phyloP scores from a whole-genome alignment of 2,888 invertebrate species.

The Standfussiana lucernea region DNA sequence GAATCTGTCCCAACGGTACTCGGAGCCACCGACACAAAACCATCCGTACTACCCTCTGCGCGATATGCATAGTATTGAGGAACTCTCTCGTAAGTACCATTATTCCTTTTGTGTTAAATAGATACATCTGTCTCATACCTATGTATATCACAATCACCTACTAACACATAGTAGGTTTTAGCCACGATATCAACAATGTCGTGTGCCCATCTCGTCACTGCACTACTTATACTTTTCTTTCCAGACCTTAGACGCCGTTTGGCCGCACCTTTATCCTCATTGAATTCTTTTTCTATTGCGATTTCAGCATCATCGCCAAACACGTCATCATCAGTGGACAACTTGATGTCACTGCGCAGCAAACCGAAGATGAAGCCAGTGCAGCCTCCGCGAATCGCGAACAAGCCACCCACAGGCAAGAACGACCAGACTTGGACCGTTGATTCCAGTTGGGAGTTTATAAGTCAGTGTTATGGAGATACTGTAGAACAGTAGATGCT shows the following conservation, averaged over 20 bases:
- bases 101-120: neutral
- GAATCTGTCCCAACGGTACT: slow-evolving; percentile 90
- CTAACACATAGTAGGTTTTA: too few relatives aligned
- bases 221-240: neutral
- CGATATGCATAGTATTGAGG: slow-evolving; percentile 90
- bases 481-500: slow-evolving; percentile 64
- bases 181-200: neutral
- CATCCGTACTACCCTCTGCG: slow-evolving; percentile 88
- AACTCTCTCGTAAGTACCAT: slow-evolving; percentile 86
- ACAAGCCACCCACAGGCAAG: slow-evolving; percentile 88
- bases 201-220: neutral
- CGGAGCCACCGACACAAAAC: slow-evolving; percentile 91
- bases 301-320: slow-evolving; percentile 88
- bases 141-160: neutral
- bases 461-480: slow-evolving; percentile 90
- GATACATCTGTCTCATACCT: neutral
- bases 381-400: slow-evolving; percentile 92
- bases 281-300: slow-evolving; percentile 14
- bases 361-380: slow-evolving; percentile 93
- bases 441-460: slow-evolving; percentile 97
- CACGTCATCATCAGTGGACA: slow-evolving; percentile 93
- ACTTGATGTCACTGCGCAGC: slow-evolving; percentile 90
- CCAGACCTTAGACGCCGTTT: neutral
- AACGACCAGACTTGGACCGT: slow-evolving; percentile 94
- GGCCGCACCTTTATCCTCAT: neutral